A percentile compares a stretch with the other conserved stretches of the same genome.
Conservation (phyloP, 2,113 vertebrate species). For the Aphyosemion australe region DNA sequence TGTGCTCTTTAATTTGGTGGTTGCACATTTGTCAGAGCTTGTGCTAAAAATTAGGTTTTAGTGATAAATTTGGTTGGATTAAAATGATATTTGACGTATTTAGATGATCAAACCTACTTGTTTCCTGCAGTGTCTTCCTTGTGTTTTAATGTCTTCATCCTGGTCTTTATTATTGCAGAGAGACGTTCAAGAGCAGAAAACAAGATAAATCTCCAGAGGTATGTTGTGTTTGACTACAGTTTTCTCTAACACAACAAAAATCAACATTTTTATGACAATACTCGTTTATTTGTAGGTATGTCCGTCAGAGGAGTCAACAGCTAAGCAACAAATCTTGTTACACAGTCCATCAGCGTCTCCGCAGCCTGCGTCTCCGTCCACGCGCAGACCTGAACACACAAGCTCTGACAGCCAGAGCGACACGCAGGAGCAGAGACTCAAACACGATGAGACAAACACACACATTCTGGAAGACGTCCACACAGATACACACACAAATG, state of each 20-base stretch:
- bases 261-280: background rate
- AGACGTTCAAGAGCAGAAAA: constrained; percentile 49
- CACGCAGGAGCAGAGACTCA: background rate
- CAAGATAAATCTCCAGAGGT: constrained; percentile 62
- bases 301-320: background rate
- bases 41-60: background rate
- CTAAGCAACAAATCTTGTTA: constrained; percentile 23
- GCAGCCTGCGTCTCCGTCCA: constrained; percentile 16
- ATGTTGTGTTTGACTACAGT: constrained; percentile 8
- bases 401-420: background rate
- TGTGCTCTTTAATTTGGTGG: constrained; percentile 20
- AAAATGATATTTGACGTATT: background rate
- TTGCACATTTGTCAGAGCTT: constrained; percentile 8
- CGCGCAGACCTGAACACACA: background rate
- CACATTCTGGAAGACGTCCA: background rate
- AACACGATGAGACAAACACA: constrained; percentile 1
- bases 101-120: background rate
- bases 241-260: no score
- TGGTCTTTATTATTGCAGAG: constrained; percentile 42
- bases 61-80: background rate
- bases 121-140: background rate
- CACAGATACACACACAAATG: background rate
- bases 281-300: constrained; percentile 26
- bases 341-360: constrained; percentile 39
- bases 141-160: background rate